phyloP scores from a whole-genome alignment of 1,140 invertebrate genomes.

The Caenorhabditis inopinata region DNA sequence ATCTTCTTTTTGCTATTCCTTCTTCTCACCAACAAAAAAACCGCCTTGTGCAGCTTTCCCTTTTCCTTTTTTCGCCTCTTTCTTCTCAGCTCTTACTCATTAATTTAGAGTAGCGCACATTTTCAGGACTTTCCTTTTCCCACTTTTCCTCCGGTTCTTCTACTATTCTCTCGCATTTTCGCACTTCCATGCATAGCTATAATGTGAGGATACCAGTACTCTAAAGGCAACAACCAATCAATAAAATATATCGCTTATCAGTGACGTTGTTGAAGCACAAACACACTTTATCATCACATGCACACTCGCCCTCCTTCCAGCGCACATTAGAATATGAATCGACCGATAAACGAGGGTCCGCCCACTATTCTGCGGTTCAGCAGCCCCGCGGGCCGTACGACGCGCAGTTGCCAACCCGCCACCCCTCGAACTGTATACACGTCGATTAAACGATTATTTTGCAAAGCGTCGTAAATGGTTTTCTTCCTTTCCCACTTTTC shows the following conservation, averaged over 20 bases:
- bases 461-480: neutral
- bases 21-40: too few species aligned
- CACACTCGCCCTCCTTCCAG: neutral
- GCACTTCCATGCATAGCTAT: too few species aligned
- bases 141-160: neutral
- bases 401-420: too few species aligned
- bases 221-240: slow-evolving; percentile 9
- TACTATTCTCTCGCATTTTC: too few species aligned
- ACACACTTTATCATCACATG: neutral
- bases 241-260: neutral
- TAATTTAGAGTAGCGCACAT: slow-evolving; percentile 17
- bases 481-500: neutral
- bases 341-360: slow-evolving; percentile 1
- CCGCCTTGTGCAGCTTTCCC: too few species aligned
- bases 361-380: neutral
- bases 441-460: slow-evolving; percentile 32
- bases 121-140: neutral
- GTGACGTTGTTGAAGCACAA: neutral
- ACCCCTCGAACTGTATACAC: slow-evolving; percentile 24
- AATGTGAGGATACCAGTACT: too few species aligned
- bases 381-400: too few species aligned
- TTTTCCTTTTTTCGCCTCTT: neutral
- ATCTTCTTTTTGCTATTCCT: too few species aligned
- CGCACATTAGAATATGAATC: slow-evolving; percentile 18
- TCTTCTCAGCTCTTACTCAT: slow-evolving; percentile 4